Percentiles rank a stretch among this genome's conserved stretches.
These are phyloP conservation scores for Nothobranchius kuhntae DNA, from an alignment of 2,113 vertebrate genomes.

Conservation along the genomic window DNA sequence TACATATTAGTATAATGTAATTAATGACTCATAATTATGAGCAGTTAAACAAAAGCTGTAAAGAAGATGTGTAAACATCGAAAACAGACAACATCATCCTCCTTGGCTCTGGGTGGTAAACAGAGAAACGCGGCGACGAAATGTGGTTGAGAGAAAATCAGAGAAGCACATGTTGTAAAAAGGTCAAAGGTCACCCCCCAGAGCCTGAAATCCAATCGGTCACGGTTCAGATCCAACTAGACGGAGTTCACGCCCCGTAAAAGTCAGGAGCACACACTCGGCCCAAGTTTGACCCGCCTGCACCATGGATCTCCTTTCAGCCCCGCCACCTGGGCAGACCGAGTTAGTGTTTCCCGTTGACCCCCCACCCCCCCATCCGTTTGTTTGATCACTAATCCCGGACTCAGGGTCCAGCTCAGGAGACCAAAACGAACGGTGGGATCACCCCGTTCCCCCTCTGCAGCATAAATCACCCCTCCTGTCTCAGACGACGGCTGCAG, in stretches of 20 bases:
- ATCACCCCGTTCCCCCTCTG: slow-evolving; percentile 22
- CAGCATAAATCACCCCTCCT: slow-evolving; percentile 69
- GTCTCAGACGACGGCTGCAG: slow-evolving; percentile 53
- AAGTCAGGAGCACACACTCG: slow-evolving; percentile 48
- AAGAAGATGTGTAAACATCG: too few relatives aligned
- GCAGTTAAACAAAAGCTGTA: too few relatives aligned
- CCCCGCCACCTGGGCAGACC: slow-evolving; percentile 72
- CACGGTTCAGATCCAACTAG: slow-evolving; percentile 81
- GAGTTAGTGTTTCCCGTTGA: slow-evolving; percentile 65
- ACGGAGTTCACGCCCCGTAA: slow-evolving; percentile 73
- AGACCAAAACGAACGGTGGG: slow-evolving; percentile 39
- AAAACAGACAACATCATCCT: not conserved
- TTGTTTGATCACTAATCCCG: slow-evolving; percentile 79
- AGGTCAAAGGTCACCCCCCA: slow-evolving; percentile 49
- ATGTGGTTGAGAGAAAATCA: slow-evolving; percentile 27
- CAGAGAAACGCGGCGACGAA: slow-evolving; percentile 13
- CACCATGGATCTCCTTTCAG: slow-evolving; percentile 63
- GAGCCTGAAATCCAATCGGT: slow-evolving; percentile 76
- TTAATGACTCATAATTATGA: too few relatives aligned
- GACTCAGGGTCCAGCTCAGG: slow-evolving; percentile 24
- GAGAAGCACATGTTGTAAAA: slow-evolving; percentile 59
- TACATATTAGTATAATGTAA: too few relatives aligned
- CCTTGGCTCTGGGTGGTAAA: not conserved
- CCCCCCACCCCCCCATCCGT: slow-evolving; percentile 25
- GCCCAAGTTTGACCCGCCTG: slow-evolving; percentile 49